Base-by-base conservation (phyloP, 2,888 invertebrate genomes). In the Drosophila mimetica region DNA sequence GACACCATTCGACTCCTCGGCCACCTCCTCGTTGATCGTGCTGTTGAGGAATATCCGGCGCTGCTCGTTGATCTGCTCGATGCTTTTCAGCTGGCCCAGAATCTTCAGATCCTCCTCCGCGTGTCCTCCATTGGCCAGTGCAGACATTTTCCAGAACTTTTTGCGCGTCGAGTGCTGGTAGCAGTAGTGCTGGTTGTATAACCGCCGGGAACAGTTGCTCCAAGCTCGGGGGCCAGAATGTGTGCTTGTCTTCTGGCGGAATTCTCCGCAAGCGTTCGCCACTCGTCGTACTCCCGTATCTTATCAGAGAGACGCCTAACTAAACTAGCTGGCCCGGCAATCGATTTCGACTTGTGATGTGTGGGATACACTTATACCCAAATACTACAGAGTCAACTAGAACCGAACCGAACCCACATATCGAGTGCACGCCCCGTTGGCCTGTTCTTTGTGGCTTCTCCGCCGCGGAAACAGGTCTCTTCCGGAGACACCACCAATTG, bases 1-100 rank as follows among this genome's bases (percentile, higher is more conserved):
- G 0, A 5, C 4, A 1, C n/a, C 64, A 18, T 25, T 65, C 2
- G 30, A 7, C 30, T 37, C 37, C 47, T 73, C 77, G 44, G n/a
- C 4, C 2, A 4, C 52, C 47, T 76, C 69, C 63, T 88, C 88
- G 32, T 70, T 79, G 13, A 89, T 80, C 32, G 89, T 84, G 57
- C 81, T 84, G 28, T 79, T 79, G 1, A 90, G 72, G 42, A 90
- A 90, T 18, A 85, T 63, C 8, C 86, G 78, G 5, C 90, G 88
- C 61, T 89, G 89, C 42, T 89, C 90, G 59, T 85, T 90, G 48
- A 90, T 79, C 58, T 86, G 87, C 63, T 89, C 90, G 52, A 89
- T 84, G 66, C 73, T 85, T 51, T 79, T 88, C 14, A 90, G 58
- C 51, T 89, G 89, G 1, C 80, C 74, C 48, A 89, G 70, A 51